These are phyloP conservation scores for Datnioides undecimradiatus DNA, from an alignment of 2,113 vertebrate species.

Conservation along the genomic window DNA sequence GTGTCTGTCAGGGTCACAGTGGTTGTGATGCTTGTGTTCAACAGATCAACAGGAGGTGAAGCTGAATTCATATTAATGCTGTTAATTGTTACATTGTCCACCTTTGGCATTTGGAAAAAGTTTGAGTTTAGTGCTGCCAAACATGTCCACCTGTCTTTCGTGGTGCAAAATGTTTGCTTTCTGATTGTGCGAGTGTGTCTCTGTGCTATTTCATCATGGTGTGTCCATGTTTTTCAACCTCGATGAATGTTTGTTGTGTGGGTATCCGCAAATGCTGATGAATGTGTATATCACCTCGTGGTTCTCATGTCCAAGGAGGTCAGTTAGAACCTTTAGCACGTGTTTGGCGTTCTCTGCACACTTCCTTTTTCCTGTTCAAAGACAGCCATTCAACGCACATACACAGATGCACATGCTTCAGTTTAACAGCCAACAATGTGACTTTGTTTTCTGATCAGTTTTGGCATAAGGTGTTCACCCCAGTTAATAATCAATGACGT, in stretches of 20 bases:
- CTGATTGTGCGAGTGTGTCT: neutral
- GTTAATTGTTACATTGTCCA: neutral
- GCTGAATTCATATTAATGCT: too few species aligned
- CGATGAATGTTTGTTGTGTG: neutral
- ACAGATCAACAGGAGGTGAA: too few species aligned
- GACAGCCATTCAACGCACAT: neutral
- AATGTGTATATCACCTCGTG: slow-evolving; percentile 87
- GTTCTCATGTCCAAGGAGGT: slow-evolving; percentile 96
- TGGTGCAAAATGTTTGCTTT: neutral
- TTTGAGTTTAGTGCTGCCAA: neutral
- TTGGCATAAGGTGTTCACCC: neutral
- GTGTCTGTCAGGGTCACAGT: neutral
- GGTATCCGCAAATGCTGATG: neutral
- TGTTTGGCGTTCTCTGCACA: slow-evolving; percentile 89
- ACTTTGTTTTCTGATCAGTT: neutral
- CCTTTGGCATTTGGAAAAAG: neutral
- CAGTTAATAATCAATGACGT: neutral
- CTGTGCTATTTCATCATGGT: neutral
- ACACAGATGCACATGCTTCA: neutral
- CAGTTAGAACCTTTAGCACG: slow-evolving; percentile 91
- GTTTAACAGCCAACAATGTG: neutral
- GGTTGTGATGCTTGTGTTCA: neutral
- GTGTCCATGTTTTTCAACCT: neutral
- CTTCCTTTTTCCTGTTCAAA: slow-evolving; percentile 89
- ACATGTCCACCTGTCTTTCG: neutral